Base-by-base conservation (phyloP, 1,140 invertebrate species). In the Dinothrombium tinctorium region DNA sequence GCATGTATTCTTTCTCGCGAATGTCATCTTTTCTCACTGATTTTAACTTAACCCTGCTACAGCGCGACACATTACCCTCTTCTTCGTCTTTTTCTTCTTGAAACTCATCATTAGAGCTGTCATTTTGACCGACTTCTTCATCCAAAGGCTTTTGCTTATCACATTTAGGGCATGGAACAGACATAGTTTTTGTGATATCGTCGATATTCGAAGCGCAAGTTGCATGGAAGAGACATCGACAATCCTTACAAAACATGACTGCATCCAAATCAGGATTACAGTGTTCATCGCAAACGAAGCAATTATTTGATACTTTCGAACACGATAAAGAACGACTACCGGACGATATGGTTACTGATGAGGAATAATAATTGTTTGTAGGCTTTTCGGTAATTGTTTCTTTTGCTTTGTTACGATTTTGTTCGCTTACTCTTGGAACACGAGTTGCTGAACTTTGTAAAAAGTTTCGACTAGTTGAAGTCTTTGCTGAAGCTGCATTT, bases 181-280 rank as follows among this genome's bases (percentile, higher is more conserved):
- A 12, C 2, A 15, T 23, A 19, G 39, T 32, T 21, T 29, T 23
- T 8, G 21, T 40, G n/a, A 40, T 40, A 19, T 32, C 26, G 17
- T 40, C 26, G 1, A 40, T 21, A 33, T 9, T 21, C 2, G 39
- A 19, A 5, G 22, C 26, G 23, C 39, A 40, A 7, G 39, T 32
- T 3, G 42, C 22, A 40, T 46, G 45, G 33, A 46, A 46, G n/a
- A 45, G 22, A 33, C 29, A 28, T 14, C 8, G 7, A 40, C 45
- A 46, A 11, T n/a, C 11, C 8, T 33, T 33, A 33, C 45, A 46
- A 15, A 33, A n/a, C 7, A 46, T 20, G 14, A 46, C 33, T 20
- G 29, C 24, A 24, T 46, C 45, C 8, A 31, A 19, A 29, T 19
- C 19, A n/a, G 22, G 37, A n/a, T 46, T 22, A 28, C 41, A 42